Base-by-base conservation (phyloP, 2,113 vertebrate genomes). In the Sminthopsis crassicaudata region DNA sequence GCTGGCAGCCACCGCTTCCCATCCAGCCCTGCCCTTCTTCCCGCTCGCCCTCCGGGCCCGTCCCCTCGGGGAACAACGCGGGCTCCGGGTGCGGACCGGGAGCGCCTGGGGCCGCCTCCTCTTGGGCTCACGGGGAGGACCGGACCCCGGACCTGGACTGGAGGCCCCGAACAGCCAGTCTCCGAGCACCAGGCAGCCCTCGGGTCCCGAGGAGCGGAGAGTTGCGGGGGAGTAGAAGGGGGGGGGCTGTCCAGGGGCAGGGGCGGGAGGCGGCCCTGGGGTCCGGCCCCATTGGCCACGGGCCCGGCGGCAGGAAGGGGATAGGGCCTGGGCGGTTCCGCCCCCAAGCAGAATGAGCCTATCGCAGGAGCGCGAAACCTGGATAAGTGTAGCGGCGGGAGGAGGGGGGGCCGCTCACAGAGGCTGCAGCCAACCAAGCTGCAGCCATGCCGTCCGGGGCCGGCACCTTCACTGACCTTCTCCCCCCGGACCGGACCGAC, bases 401-500 rank as follows among this genome's bases (percentile, higher is more conserved):
- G n/a, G n/a, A n/a, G n/a, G n/a, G n/a, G n/a, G n/a, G n/a, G n/a
- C n/a, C n/a, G n/a, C n/a, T n/a, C n/a, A n/a, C n/a, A n/a, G n/a
- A n/a, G n/a, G n/a, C n/a, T n/a, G n/a, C n/a, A n/a, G n/a, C n/a
- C n/a, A n/a, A n/a, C n/a, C n/a, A n/a, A n/a, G n/a, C n/a, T n/a
- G n/a, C n/a, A n/a, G n/a, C n/a, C n/a, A n/a, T n/a, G n/a, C n/a
- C n/a, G n/a, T n/a, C n/a, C 95, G 98, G 98, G 92, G 97, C 99
- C 5, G 97, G 99, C 76, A 97, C 98, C 46, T 99, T 99, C 97
- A 95, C 98, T 19, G 98, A 98, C 67, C 98, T 99, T 27, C 97
- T 99, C 92, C 91, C 99, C 99, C 94, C 99, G 99, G 95, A 97
- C 99, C 48, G 99, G 98, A 99, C 99, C 84, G 99, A 99, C 97